phyloP scores from a whole-genome alignment of 2,113 vertebrate genomes.

The Natator depressus region DNA sequence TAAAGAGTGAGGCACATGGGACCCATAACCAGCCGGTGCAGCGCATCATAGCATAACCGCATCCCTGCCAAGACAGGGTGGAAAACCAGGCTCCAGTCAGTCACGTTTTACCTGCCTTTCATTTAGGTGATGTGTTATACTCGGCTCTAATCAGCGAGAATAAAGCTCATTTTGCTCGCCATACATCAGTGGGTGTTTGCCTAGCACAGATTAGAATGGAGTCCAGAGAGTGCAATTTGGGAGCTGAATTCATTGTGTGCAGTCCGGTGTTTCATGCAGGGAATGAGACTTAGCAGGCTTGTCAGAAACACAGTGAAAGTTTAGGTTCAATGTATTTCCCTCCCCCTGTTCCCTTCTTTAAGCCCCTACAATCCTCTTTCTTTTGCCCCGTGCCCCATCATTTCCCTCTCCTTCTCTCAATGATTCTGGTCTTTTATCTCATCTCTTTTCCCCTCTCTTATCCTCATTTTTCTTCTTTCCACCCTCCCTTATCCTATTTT shows the following conservation, averaged over 20 bases:
- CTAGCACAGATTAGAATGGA: background rate
- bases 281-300: background rate
- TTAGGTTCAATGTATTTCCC: background rate
- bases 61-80: background rate
- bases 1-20: background rate
- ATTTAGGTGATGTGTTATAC: background rate
- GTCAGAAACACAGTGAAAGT: background rate
- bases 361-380: background rate
- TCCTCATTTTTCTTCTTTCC: background rate
- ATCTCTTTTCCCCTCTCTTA: background rate
- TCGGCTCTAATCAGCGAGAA: background rate
- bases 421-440: background rate
- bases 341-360: background rate
- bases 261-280: background rate
- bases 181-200: background rate
- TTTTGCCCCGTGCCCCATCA: background rate
- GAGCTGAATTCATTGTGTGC: background rate
- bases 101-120: background rate
- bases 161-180: background rate
- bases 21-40: background rate
- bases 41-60: background rate
- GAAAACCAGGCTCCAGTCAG: background rate
- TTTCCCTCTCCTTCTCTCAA: background rate
- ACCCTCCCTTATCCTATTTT: background rate
- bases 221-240: background rate